Evolutionary conservation across 1,140 invertebrate genomes (phyloP), one percentile per base, ranked within the genome.

Genomic region (Physella acuta): DNA sequence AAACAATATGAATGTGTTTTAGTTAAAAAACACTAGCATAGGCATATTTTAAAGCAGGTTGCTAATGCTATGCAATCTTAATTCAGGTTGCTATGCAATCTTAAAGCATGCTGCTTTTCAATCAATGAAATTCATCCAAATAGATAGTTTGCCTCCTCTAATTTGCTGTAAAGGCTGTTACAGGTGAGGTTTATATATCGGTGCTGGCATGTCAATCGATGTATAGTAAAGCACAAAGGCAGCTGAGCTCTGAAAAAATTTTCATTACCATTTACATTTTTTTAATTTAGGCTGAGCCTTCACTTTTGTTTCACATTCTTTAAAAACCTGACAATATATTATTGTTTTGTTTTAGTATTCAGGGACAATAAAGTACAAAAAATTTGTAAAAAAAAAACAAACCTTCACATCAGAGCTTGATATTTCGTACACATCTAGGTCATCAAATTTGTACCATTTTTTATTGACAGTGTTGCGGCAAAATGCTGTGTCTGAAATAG

Each of bases 381-480:
- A 55, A 20, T 14, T 20, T 5, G 28, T 30, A 55, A 30, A 33
- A 26, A 28, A 26, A 60, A 14, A 60, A 26, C 5, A 26, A 73
- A 85, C 85, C 78, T 83, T 90, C 0, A 95, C 91, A 79, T 90
- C 88, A 49, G 85, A 88, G 3, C 85, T 75, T 1, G 88, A 87
- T 51, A 94, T 89, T 75, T 91, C 89, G 2, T 89, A 89, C 4
- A 95, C 93, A 39, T 91, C 88, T 72, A 92, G 90, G 82, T 97
- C 94, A 85, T 96, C 94, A 85, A 91, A 97, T 81, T 94, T 94
- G 85, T 90, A 92, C 94, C 94, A 97, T 79, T 89, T 90, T 81
- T 88, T 85, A 53, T 87, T 85, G 36, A 79, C 69, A 37, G 84
- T 78, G 77, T 87, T 90, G 79, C 88, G 88, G 78, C 90, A 91